phyloP scores from a whole-genome alignment of 2,113 vertebrate species.

The Onychorhynchus coronatus region DNA sequence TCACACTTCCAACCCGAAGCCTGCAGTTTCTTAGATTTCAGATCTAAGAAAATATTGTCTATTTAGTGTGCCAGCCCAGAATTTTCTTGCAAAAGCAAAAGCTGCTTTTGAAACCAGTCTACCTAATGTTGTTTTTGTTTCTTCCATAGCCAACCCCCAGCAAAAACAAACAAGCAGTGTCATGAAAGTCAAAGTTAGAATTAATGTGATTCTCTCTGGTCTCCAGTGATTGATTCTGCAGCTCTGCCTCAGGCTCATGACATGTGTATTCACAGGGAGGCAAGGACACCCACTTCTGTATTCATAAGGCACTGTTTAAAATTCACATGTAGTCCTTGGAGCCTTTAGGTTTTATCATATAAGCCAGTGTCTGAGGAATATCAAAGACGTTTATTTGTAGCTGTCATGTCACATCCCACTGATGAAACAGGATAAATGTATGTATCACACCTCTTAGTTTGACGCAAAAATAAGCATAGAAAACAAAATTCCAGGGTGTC shows the following conservation, averaged over 20 bases:
- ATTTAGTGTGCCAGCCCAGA: neutral
- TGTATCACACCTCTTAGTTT: neutral
- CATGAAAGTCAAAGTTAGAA: constrained; percentile 31
- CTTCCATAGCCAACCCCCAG: neutral
- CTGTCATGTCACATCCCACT: neutral
- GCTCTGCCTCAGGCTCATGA: neutral
- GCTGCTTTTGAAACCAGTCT: neutral
- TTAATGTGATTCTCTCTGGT: neutral
- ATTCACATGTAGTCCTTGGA: neutral
- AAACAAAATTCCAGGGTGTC: neutral
- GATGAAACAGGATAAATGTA: neutral
- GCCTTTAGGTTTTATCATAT: neutral
- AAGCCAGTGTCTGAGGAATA: neutral
- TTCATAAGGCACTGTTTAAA: neutral
- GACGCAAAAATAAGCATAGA: neutral
- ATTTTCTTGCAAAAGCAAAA: constrained; percentile 3
- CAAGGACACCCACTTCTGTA: neutral
- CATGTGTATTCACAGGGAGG: neutral
- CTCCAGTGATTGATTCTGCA: neutral
- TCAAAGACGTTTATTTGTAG: neutral
- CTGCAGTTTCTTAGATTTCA: constrained; percentile 3
- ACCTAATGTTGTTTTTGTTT: neutral
- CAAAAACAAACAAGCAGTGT: constrained; percentile 33
- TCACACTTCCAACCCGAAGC: neutral
- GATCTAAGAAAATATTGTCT: constrained; percentile 4